Evolutionary conservation across 2,888 invertebrate genomes (phyloP).

Genomic region (Lagria hirta): DNA sequence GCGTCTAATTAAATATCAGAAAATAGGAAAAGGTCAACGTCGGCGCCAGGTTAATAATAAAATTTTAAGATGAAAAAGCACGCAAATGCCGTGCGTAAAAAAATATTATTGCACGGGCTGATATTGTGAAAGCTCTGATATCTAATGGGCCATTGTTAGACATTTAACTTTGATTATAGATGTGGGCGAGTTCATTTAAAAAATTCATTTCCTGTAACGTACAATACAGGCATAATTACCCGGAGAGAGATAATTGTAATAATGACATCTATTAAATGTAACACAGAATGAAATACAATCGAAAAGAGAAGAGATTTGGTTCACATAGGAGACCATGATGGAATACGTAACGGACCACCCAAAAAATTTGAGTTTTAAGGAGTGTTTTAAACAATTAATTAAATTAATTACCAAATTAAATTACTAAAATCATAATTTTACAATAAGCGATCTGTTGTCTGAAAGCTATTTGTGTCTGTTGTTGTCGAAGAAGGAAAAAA

Average conservation of each 20-base stretch:
- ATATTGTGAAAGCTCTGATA: constrained; percentile 50
- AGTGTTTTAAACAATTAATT: too few species aligned
- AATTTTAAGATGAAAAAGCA: too few species aligned
- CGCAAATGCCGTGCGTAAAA: constrained; percentile 9
- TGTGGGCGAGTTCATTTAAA: constrained; percentile 56
- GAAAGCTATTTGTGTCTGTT: too few species aligned
- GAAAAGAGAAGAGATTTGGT: constrained; percentile 14
- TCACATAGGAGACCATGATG: constrained; percentile 4
- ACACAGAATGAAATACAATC: constrained; percentile 15
- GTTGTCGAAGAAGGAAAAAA: constrained; percentile 23
- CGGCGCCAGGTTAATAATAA: too few species aligned
- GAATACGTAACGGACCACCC: constrained; percentile 17
- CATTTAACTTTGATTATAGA: constrained; percentile 55
- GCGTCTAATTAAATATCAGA: too few species aligned
- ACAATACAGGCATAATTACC: constrained; percentile 56
- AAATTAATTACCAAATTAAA: not conserved
- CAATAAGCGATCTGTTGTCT: not conserved
- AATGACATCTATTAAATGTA: constrained; percentile 53
- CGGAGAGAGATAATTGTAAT: constrained; percentile 54
- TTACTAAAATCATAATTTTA: not conserved
- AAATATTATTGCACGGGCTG: constrained; percentile 43
- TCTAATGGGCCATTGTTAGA: constrained; percentile 56
- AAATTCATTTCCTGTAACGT: constrained; percentile 54
- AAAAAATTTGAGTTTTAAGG: too few species aligned
- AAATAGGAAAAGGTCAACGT: too few species aligned